Conservation (phyloP, 2,113 vertebrate genomes). For the Ranitomeya variabilis region DNA sequence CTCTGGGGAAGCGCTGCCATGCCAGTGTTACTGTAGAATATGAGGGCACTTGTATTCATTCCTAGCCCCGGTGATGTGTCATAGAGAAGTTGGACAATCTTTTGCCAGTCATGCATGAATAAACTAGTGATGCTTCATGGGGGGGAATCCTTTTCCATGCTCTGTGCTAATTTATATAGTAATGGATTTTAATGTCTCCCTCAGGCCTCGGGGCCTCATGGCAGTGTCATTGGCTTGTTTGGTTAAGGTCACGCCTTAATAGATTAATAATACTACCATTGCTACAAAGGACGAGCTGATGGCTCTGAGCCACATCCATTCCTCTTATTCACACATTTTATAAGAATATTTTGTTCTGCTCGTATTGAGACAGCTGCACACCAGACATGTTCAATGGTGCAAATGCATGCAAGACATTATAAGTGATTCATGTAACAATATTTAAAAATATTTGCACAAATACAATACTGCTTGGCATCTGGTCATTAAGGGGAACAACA, state of each 20-base stretch:
- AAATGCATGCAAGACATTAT: not conserved
- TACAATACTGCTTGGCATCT: not conserved
- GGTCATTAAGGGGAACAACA: not conserved
- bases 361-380: not conserved
- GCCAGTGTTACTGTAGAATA: not conserved
- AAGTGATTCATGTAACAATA: not conserved
- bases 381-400: not conserved
- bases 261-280: not conserved
- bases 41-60: not conserved
- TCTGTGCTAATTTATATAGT: not conserved
- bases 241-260: not conserved
- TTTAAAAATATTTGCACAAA: not conserved
- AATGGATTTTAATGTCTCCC: not conserved
- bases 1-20: not conserved
- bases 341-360: not conserved
- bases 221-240: not conserved
- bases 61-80: not conserved
- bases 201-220: not conserved
- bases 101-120: constrained; percentile 2
- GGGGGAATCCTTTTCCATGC: not conserved
- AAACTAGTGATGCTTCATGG: not conserved
- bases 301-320: not conserved
- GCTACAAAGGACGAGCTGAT: not conserved
- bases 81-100: not conserved
- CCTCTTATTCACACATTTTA: not conserved